Evolutionary conservation across 2,888 invertebrate species (phyloP), one percentile per base, ranked within the genome.

Genomic region (Blastobasis adustella): DNA sequence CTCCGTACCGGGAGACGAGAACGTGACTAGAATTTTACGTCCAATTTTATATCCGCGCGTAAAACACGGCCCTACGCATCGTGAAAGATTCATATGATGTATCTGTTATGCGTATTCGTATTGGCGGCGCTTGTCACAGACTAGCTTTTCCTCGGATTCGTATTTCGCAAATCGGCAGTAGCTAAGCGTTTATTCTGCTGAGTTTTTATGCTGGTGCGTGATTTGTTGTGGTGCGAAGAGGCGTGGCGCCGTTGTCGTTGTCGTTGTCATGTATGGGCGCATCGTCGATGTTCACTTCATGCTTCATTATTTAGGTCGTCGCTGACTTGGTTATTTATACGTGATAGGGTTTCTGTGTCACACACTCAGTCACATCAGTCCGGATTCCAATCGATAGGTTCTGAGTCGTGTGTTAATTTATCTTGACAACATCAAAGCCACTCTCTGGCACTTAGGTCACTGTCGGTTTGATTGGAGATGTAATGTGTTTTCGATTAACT

Each of bases 21-120:
- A 77, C 82, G 85, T 83, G 83, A 71, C 78, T 67, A 50, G 80
- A 82, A 81, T 85, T 80, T 81, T 76, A 80, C 70, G 74, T 65
- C 52, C 73, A 71, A 76, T 81, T 85, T 84, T 83, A 83, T 80
- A 78, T 62, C 69, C 67, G 53, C 58, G 69, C 76, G 71, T 84
- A 82, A 84, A 81, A 78, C 69, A 68, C 61, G 71, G 64, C 59
- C 62, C 60, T 59, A 64, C 60, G 57, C 54, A 62, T 73, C 70
- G 76, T 81, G 76, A 77, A 81, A 79, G 76, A 82, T 82, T 80
- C 79, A 82, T 80, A 79, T 77, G 67, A 71, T 59, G 59, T 53
- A 62, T 60, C 58, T 57, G 58, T 55, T 57, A 62, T 68, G 65
- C 50, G 54, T 56, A 71, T 69, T 59, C 69, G 62, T 56, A 69